Conservation (phyloP, 2,888 invertebrate species). For the Andricus curvator region DNA sequence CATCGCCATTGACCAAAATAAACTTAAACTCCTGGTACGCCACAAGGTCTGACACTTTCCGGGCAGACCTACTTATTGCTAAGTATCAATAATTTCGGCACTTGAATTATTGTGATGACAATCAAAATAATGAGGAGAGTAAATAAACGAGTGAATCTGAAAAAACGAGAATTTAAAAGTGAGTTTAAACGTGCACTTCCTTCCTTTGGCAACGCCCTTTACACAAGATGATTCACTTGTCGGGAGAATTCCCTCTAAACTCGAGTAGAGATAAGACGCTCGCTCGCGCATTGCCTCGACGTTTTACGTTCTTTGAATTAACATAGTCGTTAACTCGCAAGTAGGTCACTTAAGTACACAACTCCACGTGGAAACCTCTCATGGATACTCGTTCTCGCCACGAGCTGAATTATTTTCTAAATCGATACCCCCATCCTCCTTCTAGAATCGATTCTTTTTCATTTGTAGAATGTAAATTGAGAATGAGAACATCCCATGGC, state of each 20-base stretch:
- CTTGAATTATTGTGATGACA: background rate
- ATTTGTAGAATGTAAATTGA: conserved; percentile 12
- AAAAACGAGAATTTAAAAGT: background rate
- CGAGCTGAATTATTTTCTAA: conserved; percentile 6
- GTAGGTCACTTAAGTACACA: conserved; percentile 24
- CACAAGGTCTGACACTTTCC: too few species aligned
- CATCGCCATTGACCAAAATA: too few species aligned
- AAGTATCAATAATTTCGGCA: too few species aligned
- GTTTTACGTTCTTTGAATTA: conserved; percentile 65
- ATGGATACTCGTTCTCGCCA: conserved; percentile 6
- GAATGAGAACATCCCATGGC: background rate
- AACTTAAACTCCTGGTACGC: too few species aligned
- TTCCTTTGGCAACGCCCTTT: background rate
- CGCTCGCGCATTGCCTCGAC: conserved; percentile 57
- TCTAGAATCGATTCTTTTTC: conserved; percentile 2
- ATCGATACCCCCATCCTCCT: background rate
- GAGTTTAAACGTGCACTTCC: conserved; percentile 8
- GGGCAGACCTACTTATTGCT: too few species aligned
- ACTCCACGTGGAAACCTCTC: background rate
- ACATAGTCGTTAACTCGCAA: conserved; percentile 63
- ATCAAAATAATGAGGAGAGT: background rate
- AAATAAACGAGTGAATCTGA: background rate
- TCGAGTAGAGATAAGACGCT: conserved; percentile 53
- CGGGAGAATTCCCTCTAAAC: conserved; percentile 10
- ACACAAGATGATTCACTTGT: conserved; percentile 36